Base-by-base conservation (phyloP, 1,140 invertebrate species). In the Dufourea novaeangliae region DNA sequence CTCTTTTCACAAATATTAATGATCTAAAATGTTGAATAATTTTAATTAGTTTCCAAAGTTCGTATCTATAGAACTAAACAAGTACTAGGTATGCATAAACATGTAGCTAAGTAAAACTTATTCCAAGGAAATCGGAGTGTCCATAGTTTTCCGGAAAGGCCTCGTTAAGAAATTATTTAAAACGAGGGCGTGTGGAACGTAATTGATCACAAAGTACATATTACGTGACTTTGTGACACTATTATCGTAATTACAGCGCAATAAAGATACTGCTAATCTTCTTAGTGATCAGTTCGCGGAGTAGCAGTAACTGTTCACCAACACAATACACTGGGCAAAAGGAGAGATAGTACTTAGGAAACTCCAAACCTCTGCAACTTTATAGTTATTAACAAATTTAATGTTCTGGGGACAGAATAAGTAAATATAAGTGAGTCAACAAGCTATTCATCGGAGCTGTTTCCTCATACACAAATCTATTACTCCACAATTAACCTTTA, bases 181-280 rank as follows among this genome's bases (percentile, higher is more conserved):
- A 39, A 10, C 41, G 44, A 22, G 54, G 34, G 50, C 46, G 71
- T 66, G 50, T 37, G 20, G 46, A 34, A 1, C 27, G 17, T 74
- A 66, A 66, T 54, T 34, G 71, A 66, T 74, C 46, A 54, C 50
- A n/a, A 66, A 56, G 61, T 37, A 41, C 27, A 44, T n/a, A 71
- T 34, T 39, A 46, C 44, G 14, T 61, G 39, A 74, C 52, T 39
- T 34, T 34, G 14, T 61, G 39, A 74, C 52, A 66, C 10, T 27
- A 44, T 64, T 46, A 66, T 54, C 20, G 66, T 74, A 74, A 74
- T 66, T 66, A 25, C 71, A 0, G 20, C 2, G 37, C 50, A 54
- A 74, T 74, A 74, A 74, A 74, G 61, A 66, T 56, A 74, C 25
- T 61, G 41, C 71, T 56, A 74, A 74, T 74, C 71, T 56, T 29